Conservation (phyloP, 92 coral and sea anemone species). For the Palythoa grandiflora region DNA sequence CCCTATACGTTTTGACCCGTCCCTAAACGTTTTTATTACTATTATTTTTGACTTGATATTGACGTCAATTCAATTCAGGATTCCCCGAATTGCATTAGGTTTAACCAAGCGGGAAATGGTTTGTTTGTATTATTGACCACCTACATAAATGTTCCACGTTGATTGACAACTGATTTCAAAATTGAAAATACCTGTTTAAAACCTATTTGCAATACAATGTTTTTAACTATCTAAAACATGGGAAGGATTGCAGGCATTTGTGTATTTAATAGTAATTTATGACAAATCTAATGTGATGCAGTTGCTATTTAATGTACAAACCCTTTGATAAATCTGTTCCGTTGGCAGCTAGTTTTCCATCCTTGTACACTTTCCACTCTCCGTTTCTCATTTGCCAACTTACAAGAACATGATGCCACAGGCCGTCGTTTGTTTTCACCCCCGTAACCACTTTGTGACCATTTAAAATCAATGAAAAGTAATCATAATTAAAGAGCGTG, state of each 20-base stretch:
- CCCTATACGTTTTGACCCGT: too few species aligned
- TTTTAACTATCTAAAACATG: too few species aligned
- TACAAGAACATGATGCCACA: constrained; percentile 75
- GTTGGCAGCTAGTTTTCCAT: constrained; percentile 35
- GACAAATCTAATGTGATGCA: not conserved
- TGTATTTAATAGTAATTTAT: too few species aligned
- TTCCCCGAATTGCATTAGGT: too few species aligned
- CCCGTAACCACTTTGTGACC: not conserved
- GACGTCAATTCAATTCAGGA: too few species aligned
- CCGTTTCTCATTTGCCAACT: constrained; percentile 67
- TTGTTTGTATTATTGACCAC: too few species aligned
- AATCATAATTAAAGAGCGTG: constrained; percentile 5
- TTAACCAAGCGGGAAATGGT: too few species aligned
- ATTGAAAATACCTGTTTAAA: too few species aligned
- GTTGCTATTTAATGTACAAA: not conserved
- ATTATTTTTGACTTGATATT: too few species aligned
- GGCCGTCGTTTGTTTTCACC: constrained; percentile 42
- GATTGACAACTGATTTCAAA: rapidly evolving
- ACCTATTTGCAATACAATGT: too few species aligned
- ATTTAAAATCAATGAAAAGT: not conserved
- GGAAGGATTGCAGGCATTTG: not conserved
- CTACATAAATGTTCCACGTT: not conserved
- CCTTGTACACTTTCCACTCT: constrained; percentile 51
- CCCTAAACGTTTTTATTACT: too few species aligned
- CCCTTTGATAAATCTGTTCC: constrained; percentile 33